Base-by-base conservation (phyloP, 2,888 invertebrate genomes). In the Drosophila quinaria region DNA sequence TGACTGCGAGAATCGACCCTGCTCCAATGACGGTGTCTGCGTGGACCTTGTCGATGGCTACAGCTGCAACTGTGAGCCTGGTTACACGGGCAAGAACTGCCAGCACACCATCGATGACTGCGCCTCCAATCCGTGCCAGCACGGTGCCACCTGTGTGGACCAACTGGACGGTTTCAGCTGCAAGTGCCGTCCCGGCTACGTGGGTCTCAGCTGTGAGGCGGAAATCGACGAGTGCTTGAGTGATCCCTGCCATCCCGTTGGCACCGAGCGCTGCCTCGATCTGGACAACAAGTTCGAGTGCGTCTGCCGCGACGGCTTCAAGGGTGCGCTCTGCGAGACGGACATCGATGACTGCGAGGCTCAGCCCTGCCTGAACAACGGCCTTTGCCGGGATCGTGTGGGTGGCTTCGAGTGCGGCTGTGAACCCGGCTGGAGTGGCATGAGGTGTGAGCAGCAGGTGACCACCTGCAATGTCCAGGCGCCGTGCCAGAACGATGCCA, bases 31-130 rank as follows among this genome's bases (percentile, higher is more conserved):
- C 37, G 99, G 98, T 0, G 96, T 96, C 77, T 99, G 99, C 92
- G 95, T 96, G 31, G 99, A 99, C 90, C 94, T 96, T 69, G 95
- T 97, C 4, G 95, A 97, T 85, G 97, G 96, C 58, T 98, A 95
- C 84, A 95, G 95, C 35, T 99, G 98, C 90, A 96, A 95, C 58
- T 99, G 98, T 91, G 97, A 98, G 91, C 95, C 97, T n/a, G 98
- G 98, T 1, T 98, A 96, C 90, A 98, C 98, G 1, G 98, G 98
- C 46, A 97, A 97, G 91, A 95, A 95, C 82, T 98, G 98, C 91
- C 98, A 98, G 91, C 98, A 98, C 90, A 95, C 97, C 0, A 96
- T 98, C 66, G 98, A 99, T 90, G 97, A 98, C 87, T 99, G 99
- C 89, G 95, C 96, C 22, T 96, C 96, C 0, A 94, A 95, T 72